Percentiles rank a stretch among this genome's conserved stretches.
phyloP scores from a whole-genome alignment of 64 coral and sea anemone genomes.

The Astreopora myriophthalma region DNA sequence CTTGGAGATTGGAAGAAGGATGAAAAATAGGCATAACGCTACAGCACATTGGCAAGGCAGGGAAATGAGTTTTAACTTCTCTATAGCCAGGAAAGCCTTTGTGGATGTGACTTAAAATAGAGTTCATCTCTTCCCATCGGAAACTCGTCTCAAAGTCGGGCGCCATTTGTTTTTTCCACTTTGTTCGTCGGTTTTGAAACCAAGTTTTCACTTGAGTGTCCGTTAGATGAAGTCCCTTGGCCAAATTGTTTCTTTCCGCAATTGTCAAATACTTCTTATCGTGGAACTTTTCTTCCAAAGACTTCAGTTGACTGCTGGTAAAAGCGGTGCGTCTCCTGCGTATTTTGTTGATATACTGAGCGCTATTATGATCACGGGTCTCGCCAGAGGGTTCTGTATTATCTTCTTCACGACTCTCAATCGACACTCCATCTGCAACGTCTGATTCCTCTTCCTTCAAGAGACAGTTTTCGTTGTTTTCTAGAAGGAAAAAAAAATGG shows the following conservation, averaged over 20 bases:
- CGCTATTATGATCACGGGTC: background rate
- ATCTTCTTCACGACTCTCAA: background rate
- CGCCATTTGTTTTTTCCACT: constrained; percentile 93
- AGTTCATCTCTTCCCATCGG: constrained; percentile 48
- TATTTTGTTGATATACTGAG: constrained; percentile 46
- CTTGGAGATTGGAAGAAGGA: constrained; percentile 66
- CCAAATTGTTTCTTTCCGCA: constrained; percentile 85
- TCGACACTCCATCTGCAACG: background rate
- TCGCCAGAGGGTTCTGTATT: background rate
- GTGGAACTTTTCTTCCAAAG: constrained; percentile 91
- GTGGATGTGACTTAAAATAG: constrained; percentile 8
- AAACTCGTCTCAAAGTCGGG: constrained; percentile 58
- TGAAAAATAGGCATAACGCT: constrained; percentile 26
- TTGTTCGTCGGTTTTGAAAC: constrained; percentile 98
- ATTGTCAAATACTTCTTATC: constrained; percentile 96
- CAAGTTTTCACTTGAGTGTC: constrained; percentile 98
- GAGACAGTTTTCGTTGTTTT: background rate
- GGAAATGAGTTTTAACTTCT: background rate
- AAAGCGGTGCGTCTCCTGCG: constrained; percentile 88
- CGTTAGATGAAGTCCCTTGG: constrained; percentile 80
- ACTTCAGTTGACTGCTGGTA: constrained; percentile 92
- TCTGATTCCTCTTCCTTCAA: background rate
- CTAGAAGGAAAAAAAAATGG: background rate
- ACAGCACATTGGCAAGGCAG: background rate
- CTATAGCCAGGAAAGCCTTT: constrained; percentile 12